Evolutionary conservation across 2,797 vertebrate genomes (phyloP), one percentile per base, ranked within the genome.

Genomic region (Gambusia yucatana): DNA sequence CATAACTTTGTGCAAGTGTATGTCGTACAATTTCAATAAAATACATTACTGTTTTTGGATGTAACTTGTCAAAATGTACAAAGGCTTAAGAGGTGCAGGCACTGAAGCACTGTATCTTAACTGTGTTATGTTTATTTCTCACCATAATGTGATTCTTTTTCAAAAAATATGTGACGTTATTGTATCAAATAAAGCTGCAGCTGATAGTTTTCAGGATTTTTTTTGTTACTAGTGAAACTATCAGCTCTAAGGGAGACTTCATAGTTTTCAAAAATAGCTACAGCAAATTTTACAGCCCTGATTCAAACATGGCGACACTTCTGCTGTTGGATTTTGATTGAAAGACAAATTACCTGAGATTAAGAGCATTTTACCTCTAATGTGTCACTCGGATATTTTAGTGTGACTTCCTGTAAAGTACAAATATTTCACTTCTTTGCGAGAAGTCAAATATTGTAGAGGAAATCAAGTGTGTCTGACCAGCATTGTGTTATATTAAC

Each of bases 381-480:
- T n/a, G 1, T 25, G 20, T 43, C 22, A 41, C 28, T 30, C 33
- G 43, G 63, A 67, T 3, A 10, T 72, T 72, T 50, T 72, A 2
- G 14, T 3, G n/a, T 4, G 22, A 36, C 46, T 52, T 50, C 10
- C 39, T 44, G 41, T 43, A 6, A 70, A 70, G 39, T 52, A 52
- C 50, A 52, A 8, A 52, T 52, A 52, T 52, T 52, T 52, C 20
- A 1, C 48, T 52, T 52, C 7, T 52, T 52, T 25, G 1, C 22
- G 1, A 6, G 61, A 67, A 67, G 63, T 67, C 2, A 67, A 67
- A 25, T 16, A 70, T 14, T 70, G n/a, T 28, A 28, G 67, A 70
- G 43, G 43, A 83, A 72, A 73, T 75, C 2, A 10, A 75, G 9
- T 70, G 17, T 33, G 75, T 73, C 46, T 65, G 71, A 63, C n/a